Base-by-base conservation (phyloP, 2,113 vertebrate species). In the Hippopotamus amphibius region DNA sequence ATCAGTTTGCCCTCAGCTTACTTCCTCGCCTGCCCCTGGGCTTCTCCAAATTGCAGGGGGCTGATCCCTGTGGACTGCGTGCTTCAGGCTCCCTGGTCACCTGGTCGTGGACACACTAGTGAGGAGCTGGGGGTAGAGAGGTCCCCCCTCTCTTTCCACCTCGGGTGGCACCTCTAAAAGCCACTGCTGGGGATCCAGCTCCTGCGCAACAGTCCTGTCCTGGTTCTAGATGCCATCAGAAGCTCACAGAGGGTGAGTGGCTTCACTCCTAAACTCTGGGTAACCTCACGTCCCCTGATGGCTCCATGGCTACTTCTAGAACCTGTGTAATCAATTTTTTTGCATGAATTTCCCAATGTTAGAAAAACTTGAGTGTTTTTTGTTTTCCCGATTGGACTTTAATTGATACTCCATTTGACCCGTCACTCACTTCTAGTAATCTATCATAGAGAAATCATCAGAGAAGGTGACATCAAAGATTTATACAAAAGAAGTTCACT, bases 341-440 rank as follows among this genome's bases (percentile, higher is more conserved):
- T 81, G 3, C 68, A 80, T 33, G 74, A 87, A 82, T 59, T 71
- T 16, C 55, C 15, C 26, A 77, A 16, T 46, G 13, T 65, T 83
- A 71, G 11, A 71, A 89, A 94, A 59, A 53, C 30, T 55, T n/a
- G 15, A 53, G 68, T 28, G 43, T 48, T 79, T 76, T 72, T 79
- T 79, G 61, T 96, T 94, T 95, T 57, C 65, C 66, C 65, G n/a
- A n/a, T 57, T 77, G 21, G 33, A 71, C n/a, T 93, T 76, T 63
- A 55, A 48, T 5, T 53, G 46, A n/a, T 63, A 37, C 16, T 92
- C 61, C 19, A 7, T 65, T 24, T n/a, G n/a, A 84, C 8, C 57
- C 48, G 17, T 72, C 63, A 55, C 41, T 72, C 24, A n/a, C 59
- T 79, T 76, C 48, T 46, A 17, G 7, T 43, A 26, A 83, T 53